Percentiles rank a stretch among this genome's conserved stretches.
phyloP scores from a whole-genome alignment of 2,113 vertebrate species.

The Suricata suricatta region DNA sequence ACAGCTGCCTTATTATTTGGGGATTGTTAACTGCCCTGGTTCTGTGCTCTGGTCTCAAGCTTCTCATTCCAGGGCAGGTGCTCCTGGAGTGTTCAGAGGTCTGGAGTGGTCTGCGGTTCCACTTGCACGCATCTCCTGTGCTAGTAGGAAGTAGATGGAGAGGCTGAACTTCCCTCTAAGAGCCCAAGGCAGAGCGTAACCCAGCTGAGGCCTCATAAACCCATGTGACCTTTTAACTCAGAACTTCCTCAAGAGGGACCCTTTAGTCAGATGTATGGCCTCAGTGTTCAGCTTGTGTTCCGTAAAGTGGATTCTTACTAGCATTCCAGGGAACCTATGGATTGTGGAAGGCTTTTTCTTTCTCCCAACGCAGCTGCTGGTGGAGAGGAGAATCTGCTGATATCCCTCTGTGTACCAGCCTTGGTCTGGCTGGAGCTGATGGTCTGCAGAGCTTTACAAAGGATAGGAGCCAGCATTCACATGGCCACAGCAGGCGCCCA shows the following conservation, averaged over 20 bases:
- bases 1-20: background rate
- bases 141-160: background rate
- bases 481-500: accelerated
- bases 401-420: background rate
- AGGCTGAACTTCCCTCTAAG: background rate
- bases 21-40: background rate
- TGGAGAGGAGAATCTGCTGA: background rate
- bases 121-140: background rate
- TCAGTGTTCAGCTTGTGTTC: background rate
- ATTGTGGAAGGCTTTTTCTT: background rate
- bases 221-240: background rate
- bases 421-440: background rate
- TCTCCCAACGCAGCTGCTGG: background rate
- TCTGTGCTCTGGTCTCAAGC: background rate
- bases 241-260: background rate
- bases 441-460: background rate
- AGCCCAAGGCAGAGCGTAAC: background rate
- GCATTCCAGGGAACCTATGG: background rate
- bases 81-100: background rate
- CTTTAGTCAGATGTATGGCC: background rate
- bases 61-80: background rate
- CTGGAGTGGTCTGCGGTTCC: background rate
- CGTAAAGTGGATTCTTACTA: background rate
- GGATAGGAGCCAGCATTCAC: background rate
- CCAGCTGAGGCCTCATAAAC: background rate